A percentile compares a stretch with the other conserved stretches of the same genome.
Evolutionary conservation across 2,888 invertebrate species (phyloP).

Genomic region (Masnerella sp.): DNA sequence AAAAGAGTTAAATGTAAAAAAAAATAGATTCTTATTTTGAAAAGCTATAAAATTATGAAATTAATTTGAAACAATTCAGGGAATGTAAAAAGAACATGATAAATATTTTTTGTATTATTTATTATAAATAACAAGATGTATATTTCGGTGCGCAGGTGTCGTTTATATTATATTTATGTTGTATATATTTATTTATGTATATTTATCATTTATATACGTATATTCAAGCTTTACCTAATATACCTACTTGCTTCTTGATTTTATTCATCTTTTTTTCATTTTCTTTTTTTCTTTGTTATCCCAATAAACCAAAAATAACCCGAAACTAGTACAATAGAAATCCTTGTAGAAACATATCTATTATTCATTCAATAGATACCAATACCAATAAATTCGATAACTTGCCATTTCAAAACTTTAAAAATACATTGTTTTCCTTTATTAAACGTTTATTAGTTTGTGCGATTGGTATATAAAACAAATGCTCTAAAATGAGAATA

Average conservation of each 20-base stretch:
- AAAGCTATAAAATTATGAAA: too few species aligned
- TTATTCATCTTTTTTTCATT: conserved; percentile 24
- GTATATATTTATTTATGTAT: conserved; percentile 46
- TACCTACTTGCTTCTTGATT: conserved; percentile 44
- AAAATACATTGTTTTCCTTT: conserved; percentile 11
- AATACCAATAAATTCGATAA: too few species aligned
- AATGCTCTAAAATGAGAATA: background rate
- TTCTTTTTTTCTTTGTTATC: conserved; percentile 24
- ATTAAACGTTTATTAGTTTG: conserved; percentile 17
- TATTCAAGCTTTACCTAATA: conserved; percentile 54
- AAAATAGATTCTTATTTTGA: too few species aligned
- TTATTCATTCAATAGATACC: too few species aligned
- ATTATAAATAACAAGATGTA: conserved; percentile 61
- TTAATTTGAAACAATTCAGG: too few species aligned
- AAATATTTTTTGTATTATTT: conserved; percentile 50
- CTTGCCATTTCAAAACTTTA: background rate
- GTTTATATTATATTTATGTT: conserved; percentile 50
- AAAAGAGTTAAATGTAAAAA: too few species aligned
- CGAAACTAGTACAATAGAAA: too few species aligned
- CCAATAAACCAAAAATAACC: conserved; percentile 47
- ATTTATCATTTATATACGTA: conserved; percentile 44
- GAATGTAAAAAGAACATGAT: background rate
- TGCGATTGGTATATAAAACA: conserved; percentile 29
- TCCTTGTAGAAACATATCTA: too few species aligned
- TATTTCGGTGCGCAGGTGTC: conserved; percentile 60